Base-by-base conservation (phyloP, 1,140 invertebrate species). In the Procambarus clarkii region DNA sequence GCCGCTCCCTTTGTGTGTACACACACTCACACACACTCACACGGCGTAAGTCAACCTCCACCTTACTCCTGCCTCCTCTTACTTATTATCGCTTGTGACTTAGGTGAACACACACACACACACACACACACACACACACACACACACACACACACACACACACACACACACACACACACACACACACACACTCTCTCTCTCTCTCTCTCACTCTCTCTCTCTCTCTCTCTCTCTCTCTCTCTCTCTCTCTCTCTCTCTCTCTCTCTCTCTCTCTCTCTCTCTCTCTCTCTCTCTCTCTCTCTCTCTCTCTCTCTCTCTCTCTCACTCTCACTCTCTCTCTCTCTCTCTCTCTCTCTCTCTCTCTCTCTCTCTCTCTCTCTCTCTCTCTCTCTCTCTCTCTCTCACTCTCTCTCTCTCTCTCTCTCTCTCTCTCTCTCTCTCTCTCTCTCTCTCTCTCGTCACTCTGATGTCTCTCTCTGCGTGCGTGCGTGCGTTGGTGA, bases 361-460 rank as follows among this genome's bases (percentile, higher is more conserved):
- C 64, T n/a, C n/a, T 69, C 64, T 69, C 64, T n/a, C n/a, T n/a
- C 64, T 11, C 64, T 69, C n/a, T 11, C 64, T 69, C 64, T 69
- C n/a, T n/a, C 64, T 69, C n/a, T n/a, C n/a, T n/a, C 64, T 69
- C 64, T n/a, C n/a, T n/a, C 64, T 69, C 7, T 24, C 24, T 24
- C 69, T 71, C 69, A 18, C 24, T 24, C 69, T 71, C 69, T 24
- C 24, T 7, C 69, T 69, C 9, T 69, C 64, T 69, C 21, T 69
- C 21, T 69, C 64, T 50, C 58, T 50, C 83, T 85, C 54, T 60
- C 83, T 60, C 83, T 74, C 54, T 46, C 83, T 85, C 83, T 69
- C 83, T 86, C 58, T 50, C 60, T 24, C 64, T 50, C 64, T 71
- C 85, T 44, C 85, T 86, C 85, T n/a, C n/a, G n/a, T n/a, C n/a